Percentiles rank a stretch among this genome's conserved stretches.
phyloP scores from a whole-genome alignment of 1,140 invertebrate species.

The Temnothorax nylanderi region DNA sequence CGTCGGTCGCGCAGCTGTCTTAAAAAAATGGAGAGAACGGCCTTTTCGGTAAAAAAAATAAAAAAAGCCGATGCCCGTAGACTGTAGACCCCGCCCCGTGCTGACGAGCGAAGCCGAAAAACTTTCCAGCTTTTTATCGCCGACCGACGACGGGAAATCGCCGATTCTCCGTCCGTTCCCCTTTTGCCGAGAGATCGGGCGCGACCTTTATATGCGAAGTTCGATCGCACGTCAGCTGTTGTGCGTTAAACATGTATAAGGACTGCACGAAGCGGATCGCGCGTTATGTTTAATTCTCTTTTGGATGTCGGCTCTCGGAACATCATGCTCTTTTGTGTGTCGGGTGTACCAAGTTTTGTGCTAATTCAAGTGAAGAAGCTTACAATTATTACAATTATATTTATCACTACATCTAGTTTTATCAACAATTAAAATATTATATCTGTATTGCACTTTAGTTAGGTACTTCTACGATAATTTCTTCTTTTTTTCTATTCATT shows the following conservation, averaged over 20 bases:
- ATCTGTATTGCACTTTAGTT: background rate
- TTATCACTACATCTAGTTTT: background rate
- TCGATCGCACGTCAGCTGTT: slow-evolving; percentile 51
- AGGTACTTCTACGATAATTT: background rate
- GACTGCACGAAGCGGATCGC: background rate
- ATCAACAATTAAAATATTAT: background rate
- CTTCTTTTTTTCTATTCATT: background rate
- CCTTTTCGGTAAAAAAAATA: slow-evolving; percentile 36
- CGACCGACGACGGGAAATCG: background rate
- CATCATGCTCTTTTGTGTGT: background rate
- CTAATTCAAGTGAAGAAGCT: background rate
- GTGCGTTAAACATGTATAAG: slow-evolving; percentile 25
- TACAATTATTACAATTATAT: background rate
- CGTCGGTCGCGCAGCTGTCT: slow-evolving; percentile 61
- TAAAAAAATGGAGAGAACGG: slow-evolving; percentile 61
- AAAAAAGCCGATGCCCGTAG: slow-evolving; percentile 1
- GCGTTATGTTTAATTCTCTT: slow-evolving; percentile 18
- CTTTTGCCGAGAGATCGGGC: slow-evolving; percentile 22
- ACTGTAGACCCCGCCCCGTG: slow-evolving; percentile 39
- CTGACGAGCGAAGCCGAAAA: slow-evolving; percentile 41
- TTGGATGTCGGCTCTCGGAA: background rate
- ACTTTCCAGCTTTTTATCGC: slow-evolving; percentile 38
- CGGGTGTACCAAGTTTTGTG: background rate
- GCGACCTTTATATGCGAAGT: slow-evolving; percentile 37
- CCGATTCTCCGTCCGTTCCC: slow-evolving; percentile 2